Percentiles rank a stretch among this genome's conserved stretches.
phyloP scores from a whole-genome alignment of 2,113 vertebrate genomes.

The Chaetops frenatus region DNA sequence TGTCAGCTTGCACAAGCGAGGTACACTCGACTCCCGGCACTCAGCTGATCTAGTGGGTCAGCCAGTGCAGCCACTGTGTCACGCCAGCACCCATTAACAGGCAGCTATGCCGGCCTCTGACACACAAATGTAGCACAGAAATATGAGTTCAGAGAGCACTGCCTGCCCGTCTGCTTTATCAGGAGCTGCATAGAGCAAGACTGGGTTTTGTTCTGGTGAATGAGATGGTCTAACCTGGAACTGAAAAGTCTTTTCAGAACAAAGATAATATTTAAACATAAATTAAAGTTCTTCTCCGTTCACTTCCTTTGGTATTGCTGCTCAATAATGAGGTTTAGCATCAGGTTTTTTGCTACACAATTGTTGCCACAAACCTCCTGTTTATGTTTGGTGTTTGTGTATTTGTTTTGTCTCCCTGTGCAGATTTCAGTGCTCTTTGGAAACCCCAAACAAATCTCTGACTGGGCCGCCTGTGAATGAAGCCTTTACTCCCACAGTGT shows the following conservation, averaged over 20 bases:
- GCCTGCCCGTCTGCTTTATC: background rate
- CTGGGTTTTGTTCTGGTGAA: background rate
- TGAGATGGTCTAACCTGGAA: background rate
- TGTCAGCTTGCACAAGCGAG: conserved; percentile 29
- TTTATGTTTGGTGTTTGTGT: conserved; percentile 78
- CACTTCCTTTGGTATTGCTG: conserved; percentile 40
- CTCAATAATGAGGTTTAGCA: conserved; percentile 28
- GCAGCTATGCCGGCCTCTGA: background rate
- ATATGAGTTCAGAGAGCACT: background rate
- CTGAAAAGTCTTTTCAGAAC: conserved; percentile 11
- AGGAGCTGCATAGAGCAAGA: background rate
- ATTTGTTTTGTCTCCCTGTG: conserved; percentile 81
- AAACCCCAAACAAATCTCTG: conserved; percentile 84
- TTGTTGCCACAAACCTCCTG: conserved; percentile 66
- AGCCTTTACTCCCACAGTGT: conserved; percentile 82
- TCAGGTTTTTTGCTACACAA: conserved; percentile 49
- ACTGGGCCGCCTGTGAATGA: conserved; percentile 80
- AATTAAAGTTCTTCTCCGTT: conserved; percentile 26
- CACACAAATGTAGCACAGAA: background rate
- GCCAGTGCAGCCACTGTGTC: background rate
- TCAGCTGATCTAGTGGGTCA: background rate
- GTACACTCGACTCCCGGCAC: background rate
- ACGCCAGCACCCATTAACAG: background rate
- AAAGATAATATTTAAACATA: conserved; percentile 31
- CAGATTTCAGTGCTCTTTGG: conserved; percentile 75